Evolutionary conservation across 2,888 invertebrate species (phyloP), one percentile per base, ranked within the genome.

Genomic region (Pristionchus exspectatus): DNA sequence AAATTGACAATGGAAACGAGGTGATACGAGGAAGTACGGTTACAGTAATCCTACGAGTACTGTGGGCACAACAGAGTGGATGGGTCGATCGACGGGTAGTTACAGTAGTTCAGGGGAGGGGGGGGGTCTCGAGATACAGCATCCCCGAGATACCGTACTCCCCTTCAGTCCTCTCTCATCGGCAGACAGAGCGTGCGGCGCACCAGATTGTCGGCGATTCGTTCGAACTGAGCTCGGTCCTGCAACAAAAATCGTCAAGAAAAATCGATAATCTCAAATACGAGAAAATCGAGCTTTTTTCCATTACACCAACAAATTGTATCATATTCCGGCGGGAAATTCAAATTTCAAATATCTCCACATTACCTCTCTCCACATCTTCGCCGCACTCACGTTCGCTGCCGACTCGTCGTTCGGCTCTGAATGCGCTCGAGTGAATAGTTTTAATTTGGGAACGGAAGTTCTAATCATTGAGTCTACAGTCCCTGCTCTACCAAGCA

Each of bases 371-470:
- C 89, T 59, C 89, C 89, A 89, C 89, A 89, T 89, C 83, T 89
- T 89, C 24, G 89, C 89, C 18, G 99, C 99, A 96, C 99, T 99
- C 0, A 99, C 99, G 96, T 99, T 99, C 0, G 99, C 99, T 24
- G 98, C 98, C 95, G 98, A 98, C 96, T 99, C 99, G 95, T 99
- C 99, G 95, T 99, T 99, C 1, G 99, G 99, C 95, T 99, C 99
- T 97, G 95, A 91, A 90, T 50, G 38, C 24, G 30, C 24, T 59
- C 24, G 9, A 44, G 44, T 44, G 9, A 44, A 5, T 44, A 44
- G 3, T 44, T 44, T 44, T 3, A 44, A 44, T n/a, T n/a, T n/a
- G 44, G 3, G 44, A 9, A 3, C 44, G 44, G 44, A n/a, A n/a
- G n/a, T n/a, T n/a, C 9, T 44, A 3, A 44, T 9, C 44, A 44